Evolutionary conservation across 2,888 invertebrate species (phyloP).

Genomic region (Achlya flavicornis): DNA sequence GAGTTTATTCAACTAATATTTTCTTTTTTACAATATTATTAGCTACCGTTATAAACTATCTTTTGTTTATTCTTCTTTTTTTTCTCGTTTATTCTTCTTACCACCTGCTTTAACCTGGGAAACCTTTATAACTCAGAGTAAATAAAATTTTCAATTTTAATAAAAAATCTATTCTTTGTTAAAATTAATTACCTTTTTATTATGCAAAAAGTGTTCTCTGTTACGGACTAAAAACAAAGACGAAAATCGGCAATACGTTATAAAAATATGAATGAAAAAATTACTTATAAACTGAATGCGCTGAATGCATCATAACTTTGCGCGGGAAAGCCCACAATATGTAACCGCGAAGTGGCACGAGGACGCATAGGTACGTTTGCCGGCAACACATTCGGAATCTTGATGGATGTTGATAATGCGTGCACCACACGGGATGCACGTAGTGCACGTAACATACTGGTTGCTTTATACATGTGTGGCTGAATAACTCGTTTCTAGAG

Average conservation of each 20-base stretch:
- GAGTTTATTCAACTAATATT: neutral
- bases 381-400: slow-evolving; percentile 45
- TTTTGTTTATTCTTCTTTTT: too few relatives aligned
- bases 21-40: neutral
- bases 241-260: neutral
- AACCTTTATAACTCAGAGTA: too few relatives aligned
- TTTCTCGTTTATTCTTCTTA: too few relatives aligned
- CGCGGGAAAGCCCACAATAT: slow-evolving; percentile 48
- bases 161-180: too few relatives aligned
- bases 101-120: too few relatives aligned
- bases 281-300: slow-evolving; percentile 33
- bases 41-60: neutral
- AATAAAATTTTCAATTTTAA: too few relatives aligned
- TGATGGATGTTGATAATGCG: slow-evolving; percentile 29
- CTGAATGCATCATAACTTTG: slow-evolving; percentile 25
- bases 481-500: slow-evolving; percentile 2
- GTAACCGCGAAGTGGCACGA: slow-evolving; percentile 61
- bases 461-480: slow-evolving; percentile 15
- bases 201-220: too few relatives aligned
- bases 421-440: slow-evolving; percentile 25
- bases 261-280: neutral
- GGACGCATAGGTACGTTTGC: slow-evolving; percentile 45
- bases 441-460: slow-evolving; percentile 29
- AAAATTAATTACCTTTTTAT: too few relatives aligned
- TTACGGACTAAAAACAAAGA: too few relatives aligned